Conservation (phyloP, 2,888 invertebrate species). For the Sesamia inferens region DNA sequence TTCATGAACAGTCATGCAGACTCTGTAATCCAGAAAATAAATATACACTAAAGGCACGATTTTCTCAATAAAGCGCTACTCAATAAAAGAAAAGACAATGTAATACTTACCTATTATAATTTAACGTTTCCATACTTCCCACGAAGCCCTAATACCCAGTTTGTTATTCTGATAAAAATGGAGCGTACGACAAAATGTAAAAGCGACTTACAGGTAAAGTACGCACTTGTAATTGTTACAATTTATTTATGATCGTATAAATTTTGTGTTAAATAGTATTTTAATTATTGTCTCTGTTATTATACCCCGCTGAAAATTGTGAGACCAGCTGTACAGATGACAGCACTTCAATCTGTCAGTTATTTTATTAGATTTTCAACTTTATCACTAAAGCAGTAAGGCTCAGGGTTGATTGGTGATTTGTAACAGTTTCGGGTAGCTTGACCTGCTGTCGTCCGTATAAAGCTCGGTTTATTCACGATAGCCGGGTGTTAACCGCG, state of each 20-base stretch:
- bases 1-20: not conserved
- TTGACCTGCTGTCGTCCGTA: no score
- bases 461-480: not conserved
- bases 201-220: constrained; percentile 31
- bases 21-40: not conserved
- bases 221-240: constrained; percentile 27
- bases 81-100: not conserved
- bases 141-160: constrained; percentile 3
- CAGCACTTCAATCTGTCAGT: no score
- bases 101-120: not conserved
- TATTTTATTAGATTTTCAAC: no score
- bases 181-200: constrained; percentile 18
- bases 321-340: not conserved
- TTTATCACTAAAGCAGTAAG: no score
- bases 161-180: constrained; percentile 29
- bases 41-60: not conserved
- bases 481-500: not conserved
- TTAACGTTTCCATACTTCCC: not conserved
- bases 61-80: not conserved
- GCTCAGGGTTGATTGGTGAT: no score
- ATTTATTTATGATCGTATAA: constrained; percentile 50
- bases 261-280: constrained; percentile 26
- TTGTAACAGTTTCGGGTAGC: no score
- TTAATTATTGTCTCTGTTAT: constrained; percentile 8
- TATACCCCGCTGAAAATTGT: not conserved